These are phyloP conservation scores for Sebastes iracundus DNA, from an alignment of 2,797 vertebrate genomes.

Conservation along the genomic window DNA sequence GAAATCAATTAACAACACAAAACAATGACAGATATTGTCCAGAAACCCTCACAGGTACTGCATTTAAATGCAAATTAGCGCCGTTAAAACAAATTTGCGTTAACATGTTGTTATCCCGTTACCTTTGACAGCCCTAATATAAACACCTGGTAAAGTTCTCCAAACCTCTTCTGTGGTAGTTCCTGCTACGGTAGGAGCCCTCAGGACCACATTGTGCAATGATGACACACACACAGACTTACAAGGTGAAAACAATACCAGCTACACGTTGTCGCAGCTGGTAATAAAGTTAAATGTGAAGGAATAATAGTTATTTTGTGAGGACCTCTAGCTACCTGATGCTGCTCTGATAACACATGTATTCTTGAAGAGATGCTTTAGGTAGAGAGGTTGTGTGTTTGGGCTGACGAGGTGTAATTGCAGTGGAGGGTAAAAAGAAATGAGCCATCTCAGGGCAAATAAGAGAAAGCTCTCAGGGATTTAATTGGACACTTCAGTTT, in stretches of 20 bases:
- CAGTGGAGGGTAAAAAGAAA: slow-evolving; percentile 14
- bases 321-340: background rate
- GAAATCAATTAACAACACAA: no score
- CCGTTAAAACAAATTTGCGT: no score
- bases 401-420: slow-evolving; percentile 9
- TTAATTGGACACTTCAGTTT: slow-evolving; percentile 34
- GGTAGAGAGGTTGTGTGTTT: slow-evolving; percentile 1
- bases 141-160: no score
- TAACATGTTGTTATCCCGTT: no score
- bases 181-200: no score
- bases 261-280: background rate
- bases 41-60: no score
- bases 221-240: background rate
- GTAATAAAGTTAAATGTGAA: background rate
- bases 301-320: background rate
- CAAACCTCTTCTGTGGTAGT: no score
- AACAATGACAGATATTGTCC: no score
- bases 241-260: background rate
- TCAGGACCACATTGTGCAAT: no score
- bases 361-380: background rate
- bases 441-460: slow-evolving; percentile 19
- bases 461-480: slow-evolving; percentile 22
- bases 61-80: no score
- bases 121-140: no score
- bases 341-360: slow-evolving; percentile 3